phyloP scores from a whole-genome alignment of 2,113 vertebrate species.

The Microtus montanus region DNA sequence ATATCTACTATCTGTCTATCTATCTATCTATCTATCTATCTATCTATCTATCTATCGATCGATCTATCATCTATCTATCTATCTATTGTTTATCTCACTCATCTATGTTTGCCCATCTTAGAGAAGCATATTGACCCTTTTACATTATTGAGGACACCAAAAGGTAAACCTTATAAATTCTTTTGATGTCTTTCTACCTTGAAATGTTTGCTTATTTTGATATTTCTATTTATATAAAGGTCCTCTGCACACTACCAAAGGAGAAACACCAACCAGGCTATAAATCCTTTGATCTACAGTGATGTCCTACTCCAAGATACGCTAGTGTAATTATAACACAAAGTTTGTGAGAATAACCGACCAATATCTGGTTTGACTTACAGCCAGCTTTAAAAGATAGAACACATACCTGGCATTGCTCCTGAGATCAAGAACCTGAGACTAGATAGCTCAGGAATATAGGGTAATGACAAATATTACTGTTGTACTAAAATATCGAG shows the following conservation, averaged over 20 bases:
- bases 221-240: neutral
- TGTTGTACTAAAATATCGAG: neutral
- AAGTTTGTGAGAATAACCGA: neutral
- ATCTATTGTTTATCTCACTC: neutral
- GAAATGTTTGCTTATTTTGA: neutral
- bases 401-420: neutral
- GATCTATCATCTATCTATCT: too few species aligned
- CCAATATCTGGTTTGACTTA: neutral
- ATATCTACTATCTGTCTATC: neutral
- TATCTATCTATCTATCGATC: neutral
- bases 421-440: neutral
- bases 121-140: neutral
- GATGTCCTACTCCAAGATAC: neutral
- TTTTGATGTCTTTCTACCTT: neutral
- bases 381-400: fast-evolving
- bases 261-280: neutral
- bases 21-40: neutral
- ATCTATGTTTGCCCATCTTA: neutral
- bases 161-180: neutral
- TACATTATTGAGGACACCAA: neutral
- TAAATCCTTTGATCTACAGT: neutral
- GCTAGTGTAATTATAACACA: neutral
- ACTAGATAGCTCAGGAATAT: neutral
- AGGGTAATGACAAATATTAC: neutral
- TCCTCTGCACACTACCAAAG: neutral